phyloP scores from a whole-genome alignment of 1,140 invertebrate genomes.

The Idris sp. region DNA sequence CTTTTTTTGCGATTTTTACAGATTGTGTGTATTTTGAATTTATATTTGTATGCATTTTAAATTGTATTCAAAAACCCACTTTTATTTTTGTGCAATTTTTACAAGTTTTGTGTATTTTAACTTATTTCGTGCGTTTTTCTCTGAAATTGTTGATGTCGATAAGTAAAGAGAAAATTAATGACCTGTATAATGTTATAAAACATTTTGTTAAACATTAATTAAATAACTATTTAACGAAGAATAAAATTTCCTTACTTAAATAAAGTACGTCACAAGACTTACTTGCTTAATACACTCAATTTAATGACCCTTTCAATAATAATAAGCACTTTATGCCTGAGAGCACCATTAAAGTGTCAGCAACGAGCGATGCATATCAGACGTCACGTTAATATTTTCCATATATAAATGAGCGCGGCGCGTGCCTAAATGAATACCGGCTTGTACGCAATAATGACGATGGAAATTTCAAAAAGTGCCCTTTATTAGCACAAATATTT shows the following conservation, averaged over 20 bases:
- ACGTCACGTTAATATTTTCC: slow-evolving; percentile 62
- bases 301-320: slow-evolving; percentile 61
- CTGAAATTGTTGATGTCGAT: too few relatives aligned
- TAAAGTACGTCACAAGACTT: slow-evolving; percentile 8
- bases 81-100: too few relatives aligned
- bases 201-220: too few relatives aligned
- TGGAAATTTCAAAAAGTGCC: slow-evolving; percentile 36
- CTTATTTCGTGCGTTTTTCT: too few relatives aligned
- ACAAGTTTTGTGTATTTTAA: too few relatives aligned
- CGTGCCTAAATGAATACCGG: slow-evolving; percentile 50
- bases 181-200: too few relatives aligned
- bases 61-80: too few relatives aligned
- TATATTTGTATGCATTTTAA: too few relatives aligned
- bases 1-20: too few relatives aligned
- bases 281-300: slow-evolving; percentile 49
- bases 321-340: slow-evolving; percentile 59
- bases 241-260: slow-evolving; percentile 15
- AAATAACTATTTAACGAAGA: too few relatives aligned
- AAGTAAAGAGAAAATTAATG: too few relatives aligned
- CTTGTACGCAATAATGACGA: slow-evolving; percentile 35
- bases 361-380: slow-evolving; percentile 61
- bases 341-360: slow-evolving; percentile 63
- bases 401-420: slow-evolving; percentile 57
- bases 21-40: too few relatives aligned
- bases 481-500: slow-evolving; percentile 35